These are phyloP conservation scores for Beris chalybata DNA, from an alignment of 2,888 invertebrate genomes.

Conservation along the genomic window DNA sequence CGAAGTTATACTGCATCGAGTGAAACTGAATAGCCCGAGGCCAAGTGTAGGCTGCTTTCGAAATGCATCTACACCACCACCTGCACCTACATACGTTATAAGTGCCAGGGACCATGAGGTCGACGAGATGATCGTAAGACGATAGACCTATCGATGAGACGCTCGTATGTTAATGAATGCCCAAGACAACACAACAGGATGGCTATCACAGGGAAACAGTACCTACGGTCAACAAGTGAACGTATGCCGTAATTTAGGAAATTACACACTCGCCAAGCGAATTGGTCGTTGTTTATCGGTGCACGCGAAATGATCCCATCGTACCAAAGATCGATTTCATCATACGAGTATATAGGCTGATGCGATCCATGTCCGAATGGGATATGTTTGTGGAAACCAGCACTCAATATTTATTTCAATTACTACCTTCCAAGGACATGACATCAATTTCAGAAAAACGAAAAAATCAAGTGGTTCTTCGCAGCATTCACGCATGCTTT, in stretches of 20 bases:
- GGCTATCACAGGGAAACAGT: slow-evolving; percentile 3
- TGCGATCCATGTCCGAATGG: too few relatives aligned
- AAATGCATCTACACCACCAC: slow-evolving; percentile 34
- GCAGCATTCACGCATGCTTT: too few relatives aligned
- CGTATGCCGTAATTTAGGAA: slow-evolving; percentile 44
- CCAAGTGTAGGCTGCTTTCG: slow-evolving; percentile 33
- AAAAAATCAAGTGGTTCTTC: too few relatives aligned
- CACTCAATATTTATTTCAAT: too few relatives aligned
- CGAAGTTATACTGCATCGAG: slow-evolving; percentile 30
- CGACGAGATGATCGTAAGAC: slow-evolving; percentile 36
- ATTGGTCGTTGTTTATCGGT: slow-evolving; percentile 40
- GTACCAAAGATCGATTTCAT: too few relatives aligned
- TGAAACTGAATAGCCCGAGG: slow-evolving; percentile 40
- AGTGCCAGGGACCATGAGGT: slow-evolving; percentile 6
- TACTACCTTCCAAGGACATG: too few relatives aligned
- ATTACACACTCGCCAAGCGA: slow-evolving; percentile 43
- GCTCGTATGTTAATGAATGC: slow-evolving; percentile 41
- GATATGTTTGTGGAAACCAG: too few relatives aligned
- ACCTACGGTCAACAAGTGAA: slow-evolving; percentile 30
- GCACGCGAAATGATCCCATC: slow-evolving; percentile 22
- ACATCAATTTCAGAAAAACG: too few relatives aligned
- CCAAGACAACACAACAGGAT: slow-evolving; percentile 27
- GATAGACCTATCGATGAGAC: slow-evolving; percentile 40
- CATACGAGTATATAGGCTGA: too few relatives aligned
- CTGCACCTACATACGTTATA: slow-evolving; percentile 29